These are phyloP conservation scores for Phyllotis vaccarum DNA, from an alignment of 2,797 vertebrate species.

Conservation along the genomic window DNA sequence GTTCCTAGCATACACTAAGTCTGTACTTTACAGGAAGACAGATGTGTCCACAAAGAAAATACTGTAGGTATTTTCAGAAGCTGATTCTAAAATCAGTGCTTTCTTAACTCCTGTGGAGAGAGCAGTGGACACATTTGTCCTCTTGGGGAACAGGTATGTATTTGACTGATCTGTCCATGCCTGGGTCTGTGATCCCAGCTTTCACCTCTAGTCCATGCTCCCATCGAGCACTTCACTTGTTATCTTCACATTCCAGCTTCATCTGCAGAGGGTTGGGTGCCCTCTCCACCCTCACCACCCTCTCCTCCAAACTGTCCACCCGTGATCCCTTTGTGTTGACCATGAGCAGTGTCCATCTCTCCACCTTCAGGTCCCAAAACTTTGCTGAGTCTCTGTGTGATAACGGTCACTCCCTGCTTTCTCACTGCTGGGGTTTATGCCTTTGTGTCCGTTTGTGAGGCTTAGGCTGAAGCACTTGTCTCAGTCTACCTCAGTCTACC, in stretches of 20 bases:
- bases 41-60: background rate
- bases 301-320: background rate
- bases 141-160: background rate
- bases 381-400: background rate
- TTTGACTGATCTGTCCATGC: accelerated
- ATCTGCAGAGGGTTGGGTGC: background rate
- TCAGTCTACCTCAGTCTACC: background rate
- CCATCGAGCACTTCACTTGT: background rate
- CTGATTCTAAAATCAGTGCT: background rate
- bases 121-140: background rate
- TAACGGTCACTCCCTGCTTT: too few relatives aligned
- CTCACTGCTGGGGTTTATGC: too few relatives aligned
- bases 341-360: accelerated
- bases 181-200: background rate
- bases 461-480: background rate
- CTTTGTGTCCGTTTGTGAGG: background rate
- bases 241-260: background rate
- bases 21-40: background rate
- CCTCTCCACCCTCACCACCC: background rate
- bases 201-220: background rate
- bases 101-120: background rate
- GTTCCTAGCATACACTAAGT: conserved; percentile 7
- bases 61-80: background rate
- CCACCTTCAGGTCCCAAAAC: background rate
- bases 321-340: background rate